A percentile compares a stretch with the other conserved stretches of the same genome.
Evolutionary conservation across 2,888 invertebrate species (phyloP).

Genomic region (Amiota minor): DNA sequence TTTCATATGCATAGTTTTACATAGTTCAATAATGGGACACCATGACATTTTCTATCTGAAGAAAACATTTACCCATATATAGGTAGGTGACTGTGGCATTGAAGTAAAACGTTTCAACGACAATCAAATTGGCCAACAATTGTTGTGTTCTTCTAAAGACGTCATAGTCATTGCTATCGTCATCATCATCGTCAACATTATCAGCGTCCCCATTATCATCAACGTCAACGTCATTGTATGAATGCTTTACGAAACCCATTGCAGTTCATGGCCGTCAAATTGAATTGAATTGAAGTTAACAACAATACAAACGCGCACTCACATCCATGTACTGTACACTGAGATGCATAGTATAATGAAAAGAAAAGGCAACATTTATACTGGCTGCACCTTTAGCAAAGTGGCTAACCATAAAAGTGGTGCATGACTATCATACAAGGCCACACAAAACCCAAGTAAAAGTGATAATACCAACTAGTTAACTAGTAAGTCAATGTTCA

Average conservation of each 20-base stretch:
- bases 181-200: neutral
- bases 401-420: slow-evolving; percentile 48
- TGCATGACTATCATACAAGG: slow-evolving; percentile 39
- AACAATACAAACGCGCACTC: neutral
- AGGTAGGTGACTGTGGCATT: too few relatives aligned
- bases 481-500: slow-evolving; percentile 3
- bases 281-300: neutral
- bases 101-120: neutral
- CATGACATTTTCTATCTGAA: neutral
- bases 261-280: slow-evolving; percentile 18
- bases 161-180: neutral
- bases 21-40: neutral
- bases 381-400: slow-evolving; percentile 34
- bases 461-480: neutral
- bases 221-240: slow-evolving; percentile 1
- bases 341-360: neutral
- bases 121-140: slow-evolving; percentile 8
- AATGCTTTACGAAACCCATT: neutral
- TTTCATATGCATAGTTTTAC: too few relatives aligned
- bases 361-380: slow-evolving; percentile 1
- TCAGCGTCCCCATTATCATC: neutral
- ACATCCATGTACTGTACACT: too few relatives aligned
- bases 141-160: neutral
- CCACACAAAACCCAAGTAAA: slow-evolving; percentile 35
- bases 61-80: slow-evolving; percentile 2